Evolutionary conservation across 2,113 vertebrate genomes (phyloP), one percentile per base, ranked within the genome.

Genomic region (Alces alces): DNA sequence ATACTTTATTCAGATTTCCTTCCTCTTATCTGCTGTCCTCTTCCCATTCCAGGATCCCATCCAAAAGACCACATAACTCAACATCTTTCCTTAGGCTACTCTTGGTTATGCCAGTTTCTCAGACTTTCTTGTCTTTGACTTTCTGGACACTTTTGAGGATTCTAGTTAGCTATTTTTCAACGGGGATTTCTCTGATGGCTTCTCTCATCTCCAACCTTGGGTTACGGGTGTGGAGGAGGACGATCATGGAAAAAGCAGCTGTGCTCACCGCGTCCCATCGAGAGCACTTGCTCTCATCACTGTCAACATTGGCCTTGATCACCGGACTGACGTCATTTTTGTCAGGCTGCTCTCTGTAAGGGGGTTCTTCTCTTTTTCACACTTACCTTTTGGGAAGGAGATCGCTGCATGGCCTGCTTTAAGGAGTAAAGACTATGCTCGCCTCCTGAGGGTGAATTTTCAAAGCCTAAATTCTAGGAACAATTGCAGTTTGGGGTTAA

Each of bases 271-370:
- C 36, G 5, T 4, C 17, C 0, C 1, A 0, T 8, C 4, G 21
- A 4, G 13, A 0, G 19, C 1, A 3, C 21, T 0, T 0, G 2
- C 9, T 2, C 0, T 7, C 17, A 1, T 25, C 45, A 3, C 47
- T 1, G 16, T 1, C 16, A 4, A 0, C 17, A 3, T 1, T n/a
- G 45, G 14, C 27, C 45, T 76, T 17, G 14, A 3, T 3, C n/a
- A 1, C 45, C 19, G 1, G 50, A 39, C 16, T 19, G 25, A 90
- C 0, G 4, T 4, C 1, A 1, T 1, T 8, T 15, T 6, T 27
- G 1, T 43, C 11, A 23, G 30, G 7, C 14, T 76, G 82, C 39
- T 30, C 21, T 8, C 25, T 5, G 2, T 3, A 14, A 73, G 28
- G 27, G 3, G 3, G 43, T 1, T 19, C 30, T 12, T 9, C 4